Conservation (phyloP, 2,113 vertebrate species). For the Nettapus auritus region DNA sequence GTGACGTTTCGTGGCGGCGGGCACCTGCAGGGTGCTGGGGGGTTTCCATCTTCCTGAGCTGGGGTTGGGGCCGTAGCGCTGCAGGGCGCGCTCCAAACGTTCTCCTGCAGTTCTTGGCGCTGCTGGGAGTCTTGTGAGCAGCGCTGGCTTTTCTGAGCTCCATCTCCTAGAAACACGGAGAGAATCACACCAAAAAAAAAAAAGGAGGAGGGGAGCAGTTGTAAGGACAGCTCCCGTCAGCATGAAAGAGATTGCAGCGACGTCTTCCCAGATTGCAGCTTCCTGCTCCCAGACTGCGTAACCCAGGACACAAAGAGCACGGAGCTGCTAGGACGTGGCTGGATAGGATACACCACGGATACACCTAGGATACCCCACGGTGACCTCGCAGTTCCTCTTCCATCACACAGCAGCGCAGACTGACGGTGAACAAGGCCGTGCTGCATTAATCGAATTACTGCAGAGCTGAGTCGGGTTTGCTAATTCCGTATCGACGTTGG, state of each 20-base stretch:
- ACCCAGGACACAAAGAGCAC: background rate
- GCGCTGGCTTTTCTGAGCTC: background rate
- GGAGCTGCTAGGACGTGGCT: background rate
- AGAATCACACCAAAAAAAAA: background rate
- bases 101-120: fast-evolving
- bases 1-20: background rate
- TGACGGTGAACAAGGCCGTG: background rate
- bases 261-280: background rate
- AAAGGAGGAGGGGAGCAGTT: background rate
- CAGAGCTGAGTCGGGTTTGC: conserved; percentile 20
- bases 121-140: background rate
- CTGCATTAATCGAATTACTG: conserved; percentile 58
- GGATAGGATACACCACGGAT: background rate
- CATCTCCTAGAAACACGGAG: background rate
- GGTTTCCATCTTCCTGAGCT: background rate
- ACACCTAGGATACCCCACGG: background rate
- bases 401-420: background rate
- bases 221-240: background rate
- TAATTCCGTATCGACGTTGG: conserved; percentile 12
- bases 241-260: background rate
- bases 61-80: fast-evolving
- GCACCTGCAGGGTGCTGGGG: fast-evolving
- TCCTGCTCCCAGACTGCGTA: background rate
- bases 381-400: background rate
- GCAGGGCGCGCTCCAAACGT: fast-evolving